Evolutionary conservation across 2,797 vertebrate genomes (phyloP).

Genomic region (Thalassophryne amazonica): DNA sequence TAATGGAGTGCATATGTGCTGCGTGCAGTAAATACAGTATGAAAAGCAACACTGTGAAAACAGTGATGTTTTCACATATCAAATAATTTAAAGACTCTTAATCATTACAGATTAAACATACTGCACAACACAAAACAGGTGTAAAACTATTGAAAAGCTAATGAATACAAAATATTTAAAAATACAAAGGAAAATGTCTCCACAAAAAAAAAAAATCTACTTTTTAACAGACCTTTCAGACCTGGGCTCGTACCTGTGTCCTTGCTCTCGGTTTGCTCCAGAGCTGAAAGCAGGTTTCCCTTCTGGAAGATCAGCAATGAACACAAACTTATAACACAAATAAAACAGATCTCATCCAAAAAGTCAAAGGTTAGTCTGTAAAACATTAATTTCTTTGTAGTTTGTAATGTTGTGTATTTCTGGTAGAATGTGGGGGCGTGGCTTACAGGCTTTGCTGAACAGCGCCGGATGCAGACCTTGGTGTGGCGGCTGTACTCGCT

Average conservation of each 20-base stretch:
- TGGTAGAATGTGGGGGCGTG: fast-evolving
- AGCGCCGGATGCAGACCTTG: conserved; percentile 75
- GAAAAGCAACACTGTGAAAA: too few relatives aligned
- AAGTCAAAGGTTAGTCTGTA: not conserved
- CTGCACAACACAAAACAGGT: too few relatives aligned
- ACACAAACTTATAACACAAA: not conserved
- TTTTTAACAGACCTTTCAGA: too few relatives aligned
- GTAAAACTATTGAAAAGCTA: too few relatives aligned
- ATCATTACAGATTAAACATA: too few relatives aligned
- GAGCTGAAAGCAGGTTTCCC: conserved; percentile 65
- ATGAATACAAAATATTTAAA: too few relatives aligned
- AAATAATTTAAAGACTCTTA: too few relatives aligned
- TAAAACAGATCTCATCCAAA: not conserved
- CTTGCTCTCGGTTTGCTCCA: conserved; percentile 61
- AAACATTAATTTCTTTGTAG: not conserved
- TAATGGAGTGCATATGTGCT: too few relatives aligned
- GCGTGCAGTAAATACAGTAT: too few relatives aligned
- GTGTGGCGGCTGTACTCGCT: conserved; percentile 83
- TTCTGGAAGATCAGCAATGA: conserved; percentile 42
- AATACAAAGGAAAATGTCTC: too few relatives aligned
- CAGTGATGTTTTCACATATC: too few relatives aligned
- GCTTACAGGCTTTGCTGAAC: not conserved
- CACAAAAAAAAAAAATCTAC: too few relatives aligned
- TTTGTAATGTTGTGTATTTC: not conserved
- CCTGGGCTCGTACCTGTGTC: conserved; percentile 32